Base-by-base conservation (phyloP, 2,888 invertebrate species). In the Lasioglossum vierecki region DNA sequence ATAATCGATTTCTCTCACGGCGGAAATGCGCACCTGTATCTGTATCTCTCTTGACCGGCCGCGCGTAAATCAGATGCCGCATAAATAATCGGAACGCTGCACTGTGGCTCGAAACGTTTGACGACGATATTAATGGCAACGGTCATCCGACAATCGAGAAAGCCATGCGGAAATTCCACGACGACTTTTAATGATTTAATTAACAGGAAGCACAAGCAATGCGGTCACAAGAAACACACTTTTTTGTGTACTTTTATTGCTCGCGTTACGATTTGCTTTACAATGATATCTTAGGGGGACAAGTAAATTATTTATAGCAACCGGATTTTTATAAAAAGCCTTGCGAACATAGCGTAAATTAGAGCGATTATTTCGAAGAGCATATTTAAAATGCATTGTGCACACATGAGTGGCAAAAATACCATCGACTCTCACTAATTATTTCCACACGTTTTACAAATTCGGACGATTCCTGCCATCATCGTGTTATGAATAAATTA, bases 1-100 rank as follows among this genome's bases (percentile, higher is more conserved):
- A 88, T 90, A 90, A 90, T 90, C 90, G 90, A 89, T 88, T 90
- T 87, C 88, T 85, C 88, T 90, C 89, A 84, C 84, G 70, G 80
- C 80, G 30, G 57, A 71, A 82, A 84, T 22, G 53, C 53, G 22
- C 87, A 89, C 79, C 83, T 87, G 83, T 85, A 35, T 35, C 66
- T 66, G 60, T 30, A 77, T 79, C 77, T 60, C 74, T 53, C 22
- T 1, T 53, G 49, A 9, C 3, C 39, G n/a, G 35, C 22, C 66
- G 26, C 70, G 83, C 79, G 83, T 88, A 85, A 89, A 89, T 89
- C 88, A 75, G 53, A 46, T 35, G 26, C 49, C 22, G 30, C 85
- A 85, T 81, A 85, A 88, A 87, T 87, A 87, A 83, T 63, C 60
- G 79, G 81, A 76, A 83, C 75, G 75, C 68, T 22, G 53, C 77